phyloP scores from a whole-genome alignment of 2,888 invertebrate genomes.

The Aleiodes alternator region DNA sequence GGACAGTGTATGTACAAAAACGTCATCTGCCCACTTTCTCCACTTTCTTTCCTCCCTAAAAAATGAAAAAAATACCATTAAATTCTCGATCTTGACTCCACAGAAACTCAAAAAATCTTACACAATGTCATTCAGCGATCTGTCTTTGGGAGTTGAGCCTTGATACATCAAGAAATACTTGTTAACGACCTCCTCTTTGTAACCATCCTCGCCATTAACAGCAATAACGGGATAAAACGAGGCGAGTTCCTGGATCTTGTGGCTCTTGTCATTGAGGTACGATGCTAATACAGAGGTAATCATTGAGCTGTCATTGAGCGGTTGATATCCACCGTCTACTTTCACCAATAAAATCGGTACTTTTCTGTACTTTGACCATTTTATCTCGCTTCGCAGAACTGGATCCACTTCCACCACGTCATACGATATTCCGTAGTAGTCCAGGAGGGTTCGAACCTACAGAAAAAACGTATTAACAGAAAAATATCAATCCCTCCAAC shows the following conservation, averaged over 20 bases:
- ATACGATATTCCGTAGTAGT: slow-evolving; percentile 95
- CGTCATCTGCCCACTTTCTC: slow-evolving; percentile 96
- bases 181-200: slow-evolving; percentile 87
- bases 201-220: slow-evolving; percentile 82
- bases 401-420: slow-evolving; percentile 98
- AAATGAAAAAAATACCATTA: slow-evolving; percentile 10
- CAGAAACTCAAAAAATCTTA: slow-evolving; percentile 68
- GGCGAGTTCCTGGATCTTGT: slow-evolving; percentile 82
- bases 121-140: slow-evolving; percentile 79
- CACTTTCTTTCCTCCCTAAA: slow-evolving; percentile 93
- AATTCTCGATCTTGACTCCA: neutral
- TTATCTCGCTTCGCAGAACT: slow-evolving; percentile 91
- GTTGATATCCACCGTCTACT: slow-evolving; percentile 85
- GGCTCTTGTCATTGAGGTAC: slow-evolving; percentile 80
- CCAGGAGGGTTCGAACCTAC: slow-evolving; percentile 86
- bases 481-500: neutral
- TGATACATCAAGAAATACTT: slow-evolving; percentile 92
- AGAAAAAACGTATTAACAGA: neutral
- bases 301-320: slow-evolving; percentile 94
- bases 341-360: slow-evolving; percentile 93
- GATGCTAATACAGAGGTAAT: slow-evolving; percentile 93
- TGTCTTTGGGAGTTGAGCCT: slow-evolving; percentile 77
- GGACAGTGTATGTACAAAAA: slow-evolving; percentile 93
- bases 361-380: slow-evolving; percentile 96
- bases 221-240: slow-evolving; percentile 86